Percentiles rank a stretch among this genome's conserved stretches.
phyloP scores from a whole-genome alignment of 2,797 vertebrate species.

The Zenarchopterus dispar region DNA sequence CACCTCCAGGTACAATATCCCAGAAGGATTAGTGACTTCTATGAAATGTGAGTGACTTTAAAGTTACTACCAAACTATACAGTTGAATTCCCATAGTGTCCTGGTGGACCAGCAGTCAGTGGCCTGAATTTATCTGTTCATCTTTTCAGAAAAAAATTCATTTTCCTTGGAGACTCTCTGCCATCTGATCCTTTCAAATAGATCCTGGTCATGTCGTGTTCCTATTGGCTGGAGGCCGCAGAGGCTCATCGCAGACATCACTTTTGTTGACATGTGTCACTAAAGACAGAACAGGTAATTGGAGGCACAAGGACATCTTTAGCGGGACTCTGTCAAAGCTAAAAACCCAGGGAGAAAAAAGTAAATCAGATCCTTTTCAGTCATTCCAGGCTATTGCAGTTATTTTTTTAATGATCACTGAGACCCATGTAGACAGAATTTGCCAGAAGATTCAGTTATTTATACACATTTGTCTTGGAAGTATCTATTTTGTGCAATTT shows the following conservation, averaged over 20 bases:
- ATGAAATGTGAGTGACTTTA: slow-evolving; percentile 42
- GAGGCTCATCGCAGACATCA: slow-evolving; percentile 42
- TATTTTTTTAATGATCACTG: not conserved
- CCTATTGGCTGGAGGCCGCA: slow-evolving; percentile 42
- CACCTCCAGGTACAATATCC: slow-evolving; percentile 47
- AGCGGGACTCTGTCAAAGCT: slow-evolving; percentile 16
- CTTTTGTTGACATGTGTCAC: slow-evolving; percentile 52
- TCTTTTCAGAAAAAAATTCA: slow-evolving; percentile 51
- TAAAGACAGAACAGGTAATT: slow-evolving; percentile 27
- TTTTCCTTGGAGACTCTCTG: slow-evolving; percentile 54
- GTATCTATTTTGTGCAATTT: too few species aligned
- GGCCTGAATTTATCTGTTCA: slow-evolving; percentile 38
- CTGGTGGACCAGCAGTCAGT: slow-evolving; percentile 26
- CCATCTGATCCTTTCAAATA: slow-evolving; percentile 42
- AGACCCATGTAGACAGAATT: not conserved
- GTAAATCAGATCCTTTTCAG: slow-evolving; percentile 5
- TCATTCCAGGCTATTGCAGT: not conserved
- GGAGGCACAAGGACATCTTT: slow-evolving; percentile 48
- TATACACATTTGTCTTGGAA: too few species aligned
- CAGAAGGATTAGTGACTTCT: slow-evolving; percentile 30
- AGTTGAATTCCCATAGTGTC: slow-evolving; percentile 28
- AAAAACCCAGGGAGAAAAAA: slow-evolving; percentile 10
- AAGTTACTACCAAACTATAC: not conserved
- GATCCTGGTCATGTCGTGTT: slow-evolving; percentile 29
- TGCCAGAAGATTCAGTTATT: not conserved